Conservation (phyloP, 2,113 vertebrate genomes). For the Planiliza haematocheilus region DNA sequence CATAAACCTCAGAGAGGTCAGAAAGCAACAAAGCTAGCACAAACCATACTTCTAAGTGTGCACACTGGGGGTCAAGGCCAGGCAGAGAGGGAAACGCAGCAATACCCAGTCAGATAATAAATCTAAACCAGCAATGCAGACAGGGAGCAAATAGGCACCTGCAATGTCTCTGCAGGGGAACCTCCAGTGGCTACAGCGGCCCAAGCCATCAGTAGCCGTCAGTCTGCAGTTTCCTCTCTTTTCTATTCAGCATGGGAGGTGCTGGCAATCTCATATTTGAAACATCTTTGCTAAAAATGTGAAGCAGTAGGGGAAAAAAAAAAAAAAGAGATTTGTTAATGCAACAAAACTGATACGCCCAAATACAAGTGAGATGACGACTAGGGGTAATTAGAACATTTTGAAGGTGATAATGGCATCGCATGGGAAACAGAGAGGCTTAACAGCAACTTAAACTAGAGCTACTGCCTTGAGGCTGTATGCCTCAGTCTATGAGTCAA, state of each 20-base stretch:
- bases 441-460: too few species aligned
- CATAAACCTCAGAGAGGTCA: slow-evolving; percentile 75
- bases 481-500: too few species aligned
- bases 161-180: slow-evolving; percentile 46
- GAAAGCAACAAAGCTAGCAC: slow-evolving; percentile 68
- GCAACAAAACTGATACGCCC: neutral
- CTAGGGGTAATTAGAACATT: neutral
- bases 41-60: neutral
- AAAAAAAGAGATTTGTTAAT: neutral
- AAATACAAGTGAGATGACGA: neutral
- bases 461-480: too few species aligned
- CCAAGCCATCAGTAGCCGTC: slow-evolving; percentile 48
- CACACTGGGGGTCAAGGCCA: slow-evolving; percentile 17
- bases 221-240: slow-evolving; percentile 31
- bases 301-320: neutral
- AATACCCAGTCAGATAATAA: slow-evolving; percentile 44
- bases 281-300: slow-evolving; percentile 20
- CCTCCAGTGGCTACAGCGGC: slow-evolving; percentile 24
- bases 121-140: slow-evolving; percentile 47
- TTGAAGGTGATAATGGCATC: neutral
- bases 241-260: slow-evolving; percentile 13
- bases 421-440: neutral
- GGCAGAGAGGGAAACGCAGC: neutral
- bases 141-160: slow-evolving; percentile 56
- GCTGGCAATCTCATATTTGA: neutral